A percentile compares a stretch with the other conserved stretches of the same genome.
Conservation (phyloP, 2,113 vertebrate genomes). For the Corythornis madagascariensis region DNA sequence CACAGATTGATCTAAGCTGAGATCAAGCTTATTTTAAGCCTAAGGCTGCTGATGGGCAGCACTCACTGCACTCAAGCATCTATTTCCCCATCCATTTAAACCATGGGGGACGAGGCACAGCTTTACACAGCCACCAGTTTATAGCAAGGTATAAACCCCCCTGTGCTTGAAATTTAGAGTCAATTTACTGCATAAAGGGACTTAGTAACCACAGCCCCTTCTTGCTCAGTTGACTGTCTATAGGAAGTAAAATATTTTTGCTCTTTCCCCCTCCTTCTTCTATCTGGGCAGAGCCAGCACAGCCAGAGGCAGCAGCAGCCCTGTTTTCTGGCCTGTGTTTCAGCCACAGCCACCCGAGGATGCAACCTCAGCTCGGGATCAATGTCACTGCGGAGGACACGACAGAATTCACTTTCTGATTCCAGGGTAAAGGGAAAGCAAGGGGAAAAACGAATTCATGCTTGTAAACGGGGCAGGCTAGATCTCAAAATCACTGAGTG, state of each 20-base stretch:
- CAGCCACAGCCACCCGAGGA: background rate
- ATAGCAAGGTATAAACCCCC: background rate
- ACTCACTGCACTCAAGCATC: background rate
- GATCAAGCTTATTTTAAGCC: background rate
- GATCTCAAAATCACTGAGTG: background rate
- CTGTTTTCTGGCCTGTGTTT: background rate
- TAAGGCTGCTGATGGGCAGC: background rate
- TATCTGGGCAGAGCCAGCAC: background rate
- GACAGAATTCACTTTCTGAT: background rate
- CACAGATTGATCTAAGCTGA: accelerated
- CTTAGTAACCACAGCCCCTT: background rate
- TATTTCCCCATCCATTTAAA: background rate
- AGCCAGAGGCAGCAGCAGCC: background rate
- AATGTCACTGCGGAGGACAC: background rate
- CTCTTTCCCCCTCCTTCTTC: background rate
- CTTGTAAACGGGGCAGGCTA: background rate
- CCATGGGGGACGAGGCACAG: background rate
- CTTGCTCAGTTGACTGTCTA: background rate
- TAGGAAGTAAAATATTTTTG: background rate
- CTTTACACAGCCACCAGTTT: background rate
- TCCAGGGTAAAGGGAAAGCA: background rate
- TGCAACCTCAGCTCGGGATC: background rate
- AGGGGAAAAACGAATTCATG: background rate
- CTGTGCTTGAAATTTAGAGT: background rate
- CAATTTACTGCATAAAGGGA: background rate